Evolutionary conservation across 2,113 vertebrate genomes (phyloP).

Genomic region (Ochotona princeps): DNA sequence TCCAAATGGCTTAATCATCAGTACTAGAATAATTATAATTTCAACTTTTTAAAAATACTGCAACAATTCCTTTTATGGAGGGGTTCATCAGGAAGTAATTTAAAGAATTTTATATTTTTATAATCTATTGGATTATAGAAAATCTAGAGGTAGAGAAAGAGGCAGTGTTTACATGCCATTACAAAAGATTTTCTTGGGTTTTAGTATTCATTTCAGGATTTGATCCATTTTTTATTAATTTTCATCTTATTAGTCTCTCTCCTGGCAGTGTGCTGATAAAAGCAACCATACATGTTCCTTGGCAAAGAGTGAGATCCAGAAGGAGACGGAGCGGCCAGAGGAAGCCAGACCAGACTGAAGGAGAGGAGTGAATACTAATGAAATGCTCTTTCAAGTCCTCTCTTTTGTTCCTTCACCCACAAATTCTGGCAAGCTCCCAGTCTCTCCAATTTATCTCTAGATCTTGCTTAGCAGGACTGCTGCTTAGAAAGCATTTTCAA

Average conservation of each 20-base stretch:
- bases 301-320: background rate
- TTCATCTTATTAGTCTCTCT: background rate
- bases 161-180: background rate
- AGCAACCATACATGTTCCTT: background rate
- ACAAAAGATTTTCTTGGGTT: background rate
- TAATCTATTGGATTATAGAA: background rate
- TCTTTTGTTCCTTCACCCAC: background rate
- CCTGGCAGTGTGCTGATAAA: background rate
- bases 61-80: background rate
- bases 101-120: background rate
- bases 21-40: background rate
- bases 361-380: background rate
- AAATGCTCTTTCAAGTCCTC: background rate
- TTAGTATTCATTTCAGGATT: background rate
- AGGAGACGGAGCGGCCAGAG: background rate
- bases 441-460: background rate
- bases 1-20: background rate
- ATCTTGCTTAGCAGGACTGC: background rate
- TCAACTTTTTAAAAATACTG: background rate
- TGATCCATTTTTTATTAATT: background rate
- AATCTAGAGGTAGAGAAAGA: background rate
- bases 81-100: background rate
- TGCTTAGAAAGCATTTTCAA: slow-evolving; percentile 5
- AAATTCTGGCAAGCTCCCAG: background rate
- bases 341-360: background rate